Base-by-base conservation (phyloP, 2,797 vertebrate genomes). In the Platyrinchus mystaceus region DNA sequence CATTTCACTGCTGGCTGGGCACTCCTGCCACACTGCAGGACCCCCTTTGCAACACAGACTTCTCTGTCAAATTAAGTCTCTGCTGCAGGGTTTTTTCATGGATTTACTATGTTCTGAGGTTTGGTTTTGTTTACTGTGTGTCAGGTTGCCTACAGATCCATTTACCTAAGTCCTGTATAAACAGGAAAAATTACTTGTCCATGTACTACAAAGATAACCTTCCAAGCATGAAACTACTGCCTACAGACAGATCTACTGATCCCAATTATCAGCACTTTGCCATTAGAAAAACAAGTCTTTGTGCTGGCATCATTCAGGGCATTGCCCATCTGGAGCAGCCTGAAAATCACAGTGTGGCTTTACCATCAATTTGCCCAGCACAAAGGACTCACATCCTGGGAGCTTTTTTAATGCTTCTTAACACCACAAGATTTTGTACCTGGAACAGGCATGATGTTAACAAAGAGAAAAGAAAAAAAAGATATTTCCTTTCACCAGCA, bases 31-130 rank as follows among this genome's bases (percentile, higher is more conserved):
- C 24, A 44, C 28, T 7, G 12, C 7, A 49, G n/a, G 55, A 34
- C 20, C 23, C 11, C 14, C 9, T 46, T 10, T 50, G 16, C 36
- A 69, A 30, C 20, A 37, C n/a, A 59, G 30, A 46, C 0, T 0
- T 14, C 24, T 9, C 58, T 27, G 11, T 24, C 64, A 71, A 17
- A 20, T 43, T 5, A 28, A 49, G 39, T 17, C 50, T 63, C 37
- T 11, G 7, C 2, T n/a, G 36, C 6, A 32, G 47, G 23, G 18
- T 63, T 60, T 67, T 69, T 62, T 16, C 28, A 12, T n/a, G 23
- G 4, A 62, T 58, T 34, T 41, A 62, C 30, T 32, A 24, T 15
- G 15, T 41, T 79, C 24, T 2, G 2, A 43, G 17, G 13, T 58
- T 87, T 66, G 11, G 12, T 23, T 66, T 60, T 74, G 67, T 27